These are phyloP conservation scores for Beaufortia kweichowensis DNA, from an alignment of 2,113 vertebrate species.

Conservation along the genomic window DNA sequence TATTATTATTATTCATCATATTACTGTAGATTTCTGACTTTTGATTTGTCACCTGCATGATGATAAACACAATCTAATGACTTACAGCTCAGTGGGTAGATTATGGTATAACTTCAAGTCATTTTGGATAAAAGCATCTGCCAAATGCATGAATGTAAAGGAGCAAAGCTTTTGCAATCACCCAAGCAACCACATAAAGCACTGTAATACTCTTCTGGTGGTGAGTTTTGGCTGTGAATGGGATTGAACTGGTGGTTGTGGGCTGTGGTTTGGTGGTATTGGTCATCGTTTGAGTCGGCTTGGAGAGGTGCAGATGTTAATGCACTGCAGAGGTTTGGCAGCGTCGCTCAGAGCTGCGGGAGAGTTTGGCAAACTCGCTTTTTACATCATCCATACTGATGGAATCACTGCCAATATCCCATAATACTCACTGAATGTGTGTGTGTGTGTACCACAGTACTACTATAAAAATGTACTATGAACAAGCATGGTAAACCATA, in stretches of 20 bases:
- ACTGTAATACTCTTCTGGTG: no score
- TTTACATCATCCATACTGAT: not conserved
- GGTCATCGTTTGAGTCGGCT: constrained; percentile 11
- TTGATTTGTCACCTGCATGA: no score
- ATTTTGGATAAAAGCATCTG: no score
- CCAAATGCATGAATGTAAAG: no score
- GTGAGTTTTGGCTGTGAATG: not conserved
- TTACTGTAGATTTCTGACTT: no score
- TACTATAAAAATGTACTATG: no score
- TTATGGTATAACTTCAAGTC: no score
- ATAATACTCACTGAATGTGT: not conserved
- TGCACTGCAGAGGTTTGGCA: constrained; percentile 12
- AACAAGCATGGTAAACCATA: no score
- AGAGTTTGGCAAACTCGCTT: not conserved
- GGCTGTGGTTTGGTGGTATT: not conserved
- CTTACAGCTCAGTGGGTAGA: no score
- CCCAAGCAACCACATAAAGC: not conserved
- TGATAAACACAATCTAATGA: no score
- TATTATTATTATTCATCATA: no score
- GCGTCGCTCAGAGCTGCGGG: not conserved
- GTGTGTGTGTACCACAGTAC: no score
- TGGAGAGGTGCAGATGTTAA: constrained; percentile 15
- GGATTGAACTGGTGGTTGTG: not conserved
- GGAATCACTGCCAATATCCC: not conserved
- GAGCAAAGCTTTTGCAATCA: not conserved